Evolutionary conservation across 2,797 vertebrate species (phyloP).

Genomic region (Tympanoctomys barrerae): DNA sequence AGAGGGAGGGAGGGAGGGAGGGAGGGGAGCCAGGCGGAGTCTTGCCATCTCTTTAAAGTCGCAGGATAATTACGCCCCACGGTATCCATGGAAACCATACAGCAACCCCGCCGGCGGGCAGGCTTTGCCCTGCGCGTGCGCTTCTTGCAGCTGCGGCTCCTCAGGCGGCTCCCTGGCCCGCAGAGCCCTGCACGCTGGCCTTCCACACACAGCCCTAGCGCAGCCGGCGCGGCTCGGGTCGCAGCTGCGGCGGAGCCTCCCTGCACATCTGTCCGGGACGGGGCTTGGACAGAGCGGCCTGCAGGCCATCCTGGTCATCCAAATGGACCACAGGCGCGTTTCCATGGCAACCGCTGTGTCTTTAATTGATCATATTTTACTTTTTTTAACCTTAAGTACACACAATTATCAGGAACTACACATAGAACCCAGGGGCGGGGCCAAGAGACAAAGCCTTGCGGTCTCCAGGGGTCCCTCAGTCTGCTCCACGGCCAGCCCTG

Average conservation of each 20-base stretch:
- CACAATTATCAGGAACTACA: background rate
- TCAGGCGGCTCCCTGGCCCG: background rate
- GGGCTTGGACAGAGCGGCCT: background rate
- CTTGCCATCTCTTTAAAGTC: slow-evolving; percentile 21
- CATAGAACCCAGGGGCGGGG: background rate
- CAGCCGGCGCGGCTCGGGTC: background rate
- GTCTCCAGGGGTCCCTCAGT: too few species aligned
- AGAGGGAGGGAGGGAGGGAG: background rate
- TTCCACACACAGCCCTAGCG: too few species aligned
- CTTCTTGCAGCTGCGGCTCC: background rate
- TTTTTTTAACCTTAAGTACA: background rate
- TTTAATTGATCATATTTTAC: background rate
- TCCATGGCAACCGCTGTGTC: background rate
- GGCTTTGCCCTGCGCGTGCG: background rate
- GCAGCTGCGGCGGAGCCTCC: background rate
- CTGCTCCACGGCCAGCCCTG: rapidly evolving
- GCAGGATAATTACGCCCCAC: background rate
- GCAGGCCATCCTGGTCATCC: background rate
- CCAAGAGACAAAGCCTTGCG: background rate
- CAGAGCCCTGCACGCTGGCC: background rate
- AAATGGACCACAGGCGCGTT: background rate
- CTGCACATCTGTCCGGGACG: background rate
- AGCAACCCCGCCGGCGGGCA: slow-evolving; percentile 9
- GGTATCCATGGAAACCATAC: slow-evolving; percentile 49
- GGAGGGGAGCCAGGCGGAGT: background rate